Conservation (phyloP, 2,797 vertebrate species). For the Lycodopsis pacificus region DNA sequence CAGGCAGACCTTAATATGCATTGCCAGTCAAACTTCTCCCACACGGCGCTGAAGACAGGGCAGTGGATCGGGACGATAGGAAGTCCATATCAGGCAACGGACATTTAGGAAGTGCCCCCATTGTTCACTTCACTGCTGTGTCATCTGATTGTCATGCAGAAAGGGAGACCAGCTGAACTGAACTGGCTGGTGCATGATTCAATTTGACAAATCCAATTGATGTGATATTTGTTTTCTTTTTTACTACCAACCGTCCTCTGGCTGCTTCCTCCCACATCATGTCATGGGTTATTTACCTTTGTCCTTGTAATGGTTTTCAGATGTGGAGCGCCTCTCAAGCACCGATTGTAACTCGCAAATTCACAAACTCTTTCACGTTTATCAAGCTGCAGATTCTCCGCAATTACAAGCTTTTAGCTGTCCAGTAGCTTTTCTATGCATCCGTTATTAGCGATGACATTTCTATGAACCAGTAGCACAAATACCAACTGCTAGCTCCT, state of each 20-base stretch:
- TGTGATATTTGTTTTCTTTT: constrained; percentile 8
- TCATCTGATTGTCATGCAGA: constrained; percentile 34
- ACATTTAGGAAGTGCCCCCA: constrained; percentile 4
- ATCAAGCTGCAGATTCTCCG: neutral
- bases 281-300: constrained; percentile 15
- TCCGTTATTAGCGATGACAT: neutral
- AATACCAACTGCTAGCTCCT: neutral
- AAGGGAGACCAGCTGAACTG: constrained; percentile 3
- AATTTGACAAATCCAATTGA: constrained; percentile 4
- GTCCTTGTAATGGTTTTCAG: constrained; percentile 10
- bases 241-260: constrained; percentile 2
- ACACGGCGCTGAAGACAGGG: neutral
- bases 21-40: constrained; percentile 13
- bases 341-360: constrained; percentile 7
- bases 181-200: constrained; percentile 7
- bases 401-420: neutral
- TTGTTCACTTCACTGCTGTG: constrained; percentile 12
- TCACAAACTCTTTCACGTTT: neutral
- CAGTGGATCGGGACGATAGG: neutral
- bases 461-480: neutral
- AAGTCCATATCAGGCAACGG: neutral
- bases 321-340: constrained; percentile 25
- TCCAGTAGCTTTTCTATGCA: constrained; percentile 9
- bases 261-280: constrained; percentile 7
- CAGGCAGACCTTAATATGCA: constrained; percentile 13